Evolutionary conservation across 2,113 vertebrate species (phyloP).

Genomic region (Eleginops maclovinus): DNA sequence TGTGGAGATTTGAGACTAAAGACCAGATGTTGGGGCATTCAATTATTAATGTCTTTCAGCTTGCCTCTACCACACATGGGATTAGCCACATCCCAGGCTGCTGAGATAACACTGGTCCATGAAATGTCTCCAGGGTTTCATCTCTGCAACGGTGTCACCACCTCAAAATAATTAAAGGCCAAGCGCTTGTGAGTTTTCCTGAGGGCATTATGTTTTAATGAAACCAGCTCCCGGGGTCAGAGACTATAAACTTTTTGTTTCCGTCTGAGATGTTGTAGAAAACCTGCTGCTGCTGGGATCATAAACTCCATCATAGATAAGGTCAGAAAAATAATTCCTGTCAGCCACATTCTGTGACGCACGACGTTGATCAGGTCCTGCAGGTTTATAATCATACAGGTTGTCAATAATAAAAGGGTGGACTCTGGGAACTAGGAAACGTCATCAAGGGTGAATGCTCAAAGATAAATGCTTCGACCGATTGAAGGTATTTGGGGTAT

Average conservation of each 20-base stretch:
- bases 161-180: conserved; percentile 3
- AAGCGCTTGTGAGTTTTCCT: conserved; percentile 4
- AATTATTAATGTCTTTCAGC: conserved; percentile 6
- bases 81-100: not conserved
- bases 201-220: conserved; percentile 10
- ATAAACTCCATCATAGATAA: conserved; percentile 15
- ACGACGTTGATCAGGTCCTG: conserved; percentile 10
- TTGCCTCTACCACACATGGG: not conserved
- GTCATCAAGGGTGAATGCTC: not conserved
- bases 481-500: not conserved
- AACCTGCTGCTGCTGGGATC: conserved; percentile 1
- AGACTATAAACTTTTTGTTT: not conserved
- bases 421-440: conserved; percentile 5
- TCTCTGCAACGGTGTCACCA: conserved; percentile 19
- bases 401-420: conserved; percentile 2
- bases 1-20: conserved; percentile 1
- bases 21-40: conserved; percentile 17
- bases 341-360: conserved; percentile 22
- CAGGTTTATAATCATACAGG: conserved; percentile 8
- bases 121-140: conserved; percentile 3
- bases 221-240: not conserved
- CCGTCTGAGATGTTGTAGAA: conserved; percentile 3
- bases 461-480: not conserved
- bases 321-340: conserved; percentile 25
- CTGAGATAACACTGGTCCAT: not conserved